These are phyloP conservation scores for Scaptomyza graminum DNA, from an alignment of 1,140 invertebrate species.

Conservation along the genomic window DNA sequence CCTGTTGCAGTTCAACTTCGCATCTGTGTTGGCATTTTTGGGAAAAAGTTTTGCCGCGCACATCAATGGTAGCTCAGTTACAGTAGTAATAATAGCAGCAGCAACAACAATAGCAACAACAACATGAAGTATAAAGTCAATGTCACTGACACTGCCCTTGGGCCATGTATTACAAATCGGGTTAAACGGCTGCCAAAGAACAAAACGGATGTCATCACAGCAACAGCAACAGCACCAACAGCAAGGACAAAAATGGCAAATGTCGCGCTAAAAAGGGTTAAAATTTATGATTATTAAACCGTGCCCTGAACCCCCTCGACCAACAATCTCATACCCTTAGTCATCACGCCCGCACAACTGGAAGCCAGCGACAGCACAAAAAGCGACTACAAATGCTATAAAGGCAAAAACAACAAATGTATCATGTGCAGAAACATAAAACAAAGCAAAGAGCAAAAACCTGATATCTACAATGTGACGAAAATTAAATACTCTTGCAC, in stretches of 20 bases:
- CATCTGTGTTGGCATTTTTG: constrained; percentile 27
- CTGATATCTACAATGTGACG: not conserved
- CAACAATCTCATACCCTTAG: not conserved
- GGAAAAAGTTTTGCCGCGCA: constrained; percentile 26
- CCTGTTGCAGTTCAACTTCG: constrained; percentile 27
- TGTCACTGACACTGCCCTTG: constrained; percentile 51
- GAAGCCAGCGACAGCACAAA: constrained; percentile 13
- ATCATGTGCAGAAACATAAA: constrained; percentile 35
- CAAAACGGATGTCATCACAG: constrained; percentile 71
- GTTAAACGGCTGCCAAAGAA: constrained; percentile 58
- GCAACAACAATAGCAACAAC: constrained; percentile 11
- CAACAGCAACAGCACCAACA: constrained; percentile 11
- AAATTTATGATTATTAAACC: constrained; percentile 82
- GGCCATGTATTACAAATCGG: constrained; percentile 58
- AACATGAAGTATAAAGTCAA: constrained; percentile 21
- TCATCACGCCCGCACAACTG: constrained; percentile 12
- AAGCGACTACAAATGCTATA: constrained; percentile 33
- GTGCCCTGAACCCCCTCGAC: constrained; percentile 22
- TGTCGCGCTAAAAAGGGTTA: constrained; percentile 69
- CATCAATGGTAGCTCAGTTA: constrained; percentile 35
- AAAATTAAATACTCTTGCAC: not conserved
- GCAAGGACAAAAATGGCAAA: constrained; percentile 35
- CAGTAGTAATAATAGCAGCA: constrained; percentile 14
- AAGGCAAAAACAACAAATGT: constrained; percentile 51
- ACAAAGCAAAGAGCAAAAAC: no score